Conservation (phyloP, 2,113 vertebrate genomes). For the Toxostoma redivivum region DNA sequence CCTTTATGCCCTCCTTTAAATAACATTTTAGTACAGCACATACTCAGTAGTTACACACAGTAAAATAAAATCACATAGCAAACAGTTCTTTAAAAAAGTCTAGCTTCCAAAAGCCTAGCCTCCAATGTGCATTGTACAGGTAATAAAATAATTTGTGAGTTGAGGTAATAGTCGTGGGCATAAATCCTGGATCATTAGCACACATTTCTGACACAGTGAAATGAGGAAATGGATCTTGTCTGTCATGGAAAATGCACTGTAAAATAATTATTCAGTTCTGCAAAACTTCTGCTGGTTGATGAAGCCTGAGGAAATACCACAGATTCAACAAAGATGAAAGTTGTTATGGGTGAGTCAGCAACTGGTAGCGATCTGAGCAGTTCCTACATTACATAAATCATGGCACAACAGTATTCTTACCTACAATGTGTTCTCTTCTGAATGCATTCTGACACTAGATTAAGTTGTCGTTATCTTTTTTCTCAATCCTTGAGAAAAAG, state of each 20-base stretch:
- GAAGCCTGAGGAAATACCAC: not conserved
- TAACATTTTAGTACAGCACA: not conserved
- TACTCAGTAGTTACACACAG: not conserved
- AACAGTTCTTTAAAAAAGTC: not conserved
- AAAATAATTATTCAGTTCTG: constrained; percentile 4
- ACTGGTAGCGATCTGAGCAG: not conserved
- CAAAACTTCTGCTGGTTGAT: not conserved
- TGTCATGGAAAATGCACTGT: constrained; percentile 2
- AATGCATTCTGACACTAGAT: not conserved
- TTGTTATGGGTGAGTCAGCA: not conserved
- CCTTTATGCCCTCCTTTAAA: constrained; percentile 69
- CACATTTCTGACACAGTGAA: not conserved
- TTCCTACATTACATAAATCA: not conserved
- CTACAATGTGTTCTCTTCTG: not conserved
- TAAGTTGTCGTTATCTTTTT: not conserved
- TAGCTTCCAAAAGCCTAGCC: not conserved
- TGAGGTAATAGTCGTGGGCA: not conserved
- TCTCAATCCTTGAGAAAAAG: not conserved
- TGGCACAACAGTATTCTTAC: not conserved
- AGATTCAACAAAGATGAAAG: not conserved
- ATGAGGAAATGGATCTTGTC: not conserved
- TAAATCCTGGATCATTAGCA: not conserved
- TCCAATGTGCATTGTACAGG: not conserved
- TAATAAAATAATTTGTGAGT: not conserved
- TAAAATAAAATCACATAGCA: constrained; percentile 24